Base-by-base conservation (phyloP, 2,113 vertebrate genomes). In the Notothenia coriiceps region DNA sequence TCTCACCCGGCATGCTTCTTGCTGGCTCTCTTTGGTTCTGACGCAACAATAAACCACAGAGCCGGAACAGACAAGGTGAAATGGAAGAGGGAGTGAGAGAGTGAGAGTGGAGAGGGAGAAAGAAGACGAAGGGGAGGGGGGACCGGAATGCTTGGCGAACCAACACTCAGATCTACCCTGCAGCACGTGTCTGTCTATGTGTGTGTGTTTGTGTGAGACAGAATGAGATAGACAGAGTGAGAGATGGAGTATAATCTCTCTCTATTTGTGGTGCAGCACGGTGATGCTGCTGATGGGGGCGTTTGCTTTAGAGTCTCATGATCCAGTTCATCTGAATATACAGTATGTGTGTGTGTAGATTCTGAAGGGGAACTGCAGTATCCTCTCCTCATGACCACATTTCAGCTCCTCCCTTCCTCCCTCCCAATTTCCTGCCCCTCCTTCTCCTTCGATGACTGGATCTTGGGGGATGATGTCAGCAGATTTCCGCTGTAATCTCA, bases 381-480 rank as follows among this genome's bases (percentile, higher is more conserved):
- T 90, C 87, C 84, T 87, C 69, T 91, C 84, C 83, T 84, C 25
- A 73, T 90, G 79, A 60, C 81, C 81, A 83, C 57, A 87, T 86
- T 92, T 82, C 84, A 86, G 74, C 74, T 63, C 70, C 73, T 68
- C 77, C 73, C 62, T 65, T 70, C 73, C 68, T 75, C 71, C 62
- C 76, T 67, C 57, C 47, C 25, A 25, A 40, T 57, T 46, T 62
- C 65, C 70, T 61, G 7, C 35, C 69, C 64, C 64, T 70, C 81
- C 40, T 60, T 57, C 62, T 59, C 83, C 74, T 47, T 77, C 75
- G 74, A 65, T 76, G 90, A 94, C 89, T 93, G 93, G 90, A 93
- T 94, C 86, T 85, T 93, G 51, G 83, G 81, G 72, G 75, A 90
- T 96, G 95, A 96, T 94, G 95, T 96, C 95, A 96, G 94, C 94